A percentile compares a stretch with the other conserved stretches of the same genome.
These are phyloP conservation scores for Leontopithecus rosalia DNA, from an alignment of 2,797 vertebrate species.

Conservation along the genomic window DNA sequence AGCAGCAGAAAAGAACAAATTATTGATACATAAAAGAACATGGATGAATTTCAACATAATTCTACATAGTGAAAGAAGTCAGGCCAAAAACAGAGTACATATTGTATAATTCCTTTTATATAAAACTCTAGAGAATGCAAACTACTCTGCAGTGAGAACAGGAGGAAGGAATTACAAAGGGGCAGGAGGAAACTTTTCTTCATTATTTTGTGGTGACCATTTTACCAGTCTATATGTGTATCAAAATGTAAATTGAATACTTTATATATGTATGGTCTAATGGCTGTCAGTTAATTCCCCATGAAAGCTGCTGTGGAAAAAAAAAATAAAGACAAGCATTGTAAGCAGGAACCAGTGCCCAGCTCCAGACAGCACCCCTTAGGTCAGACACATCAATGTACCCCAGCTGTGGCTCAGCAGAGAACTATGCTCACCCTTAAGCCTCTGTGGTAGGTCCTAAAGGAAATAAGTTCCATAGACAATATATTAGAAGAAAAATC, in stretches of 20 bases:
- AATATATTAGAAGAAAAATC: not conserved
- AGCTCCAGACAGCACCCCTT: not conserved
- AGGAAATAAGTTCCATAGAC: not conserved
- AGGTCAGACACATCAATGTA: not conserved
- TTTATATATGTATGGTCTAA: not conserved
- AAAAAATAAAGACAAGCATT: not conserved
- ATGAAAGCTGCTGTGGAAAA: not conserved
- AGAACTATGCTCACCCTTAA: not conserved
- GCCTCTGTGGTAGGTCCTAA: not conserved
- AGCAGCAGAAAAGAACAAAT: not conserved
- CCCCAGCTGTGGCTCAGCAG: not conserved
- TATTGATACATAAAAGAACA: not conserved
- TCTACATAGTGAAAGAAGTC: not conserved
- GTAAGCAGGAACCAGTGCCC: too few relatives aligned
- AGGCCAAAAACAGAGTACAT: not conserved
- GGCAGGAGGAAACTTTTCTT: not conserved
- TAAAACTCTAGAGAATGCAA: not conserved
- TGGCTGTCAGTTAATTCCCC: not conserved
- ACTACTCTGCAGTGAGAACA: not conserved
- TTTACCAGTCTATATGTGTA: not conserved
- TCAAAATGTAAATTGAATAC: not conserved
- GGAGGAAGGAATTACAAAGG: not conserved
- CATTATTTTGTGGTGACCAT: not conserved
- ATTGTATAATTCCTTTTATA: not conserved
- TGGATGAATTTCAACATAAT: not conserved